Base-by-base conservation (phyloP, 64 coral and sea anemone species). In the Astreopora myriophthalma region DNA sequence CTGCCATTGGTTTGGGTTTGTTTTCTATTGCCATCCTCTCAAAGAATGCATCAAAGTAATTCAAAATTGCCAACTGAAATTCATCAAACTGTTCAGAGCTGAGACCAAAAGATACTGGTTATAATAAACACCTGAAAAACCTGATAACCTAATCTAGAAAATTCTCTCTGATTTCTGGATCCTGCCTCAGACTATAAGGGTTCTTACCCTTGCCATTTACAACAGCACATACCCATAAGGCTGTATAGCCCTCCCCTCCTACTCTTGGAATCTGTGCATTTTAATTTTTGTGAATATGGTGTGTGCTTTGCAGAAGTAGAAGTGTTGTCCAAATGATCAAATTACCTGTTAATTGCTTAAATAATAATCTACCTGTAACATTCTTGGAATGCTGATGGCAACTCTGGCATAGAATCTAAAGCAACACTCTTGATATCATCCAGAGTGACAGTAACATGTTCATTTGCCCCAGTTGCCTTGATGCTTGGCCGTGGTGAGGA, bases 1-100 rank as follows among this genome's bases (percentile, higher is more conserved):
- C 94, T n/a, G 96, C 93, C 96, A 98, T 98, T 42, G 96, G 93
- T 88, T 98, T 98, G 23, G 96, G 96, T 69, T 98, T 98, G 38
- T 98, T 95, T 87, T 98, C 96, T 27, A 98, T 80, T 2, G 90
- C 86, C 73, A 95, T 94, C 63, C 88, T 98, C 67, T 93, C 90
- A 87, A 98, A 95, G 34, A 98, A 98, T 16, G 96, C 93, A 92
- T 98, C 87, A 90, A 98, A 98, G 52, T 98, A 98, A 70, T 98
- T 98, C 66, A 98, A 86, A 62, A 92, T 88, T 29, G 96, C 90
- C 36, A 95, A 76, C 20, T 93, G 94, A 73, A 92, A 98, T 44
- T 98, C 96, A 90, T 98, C 96, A 90, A 98, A 92, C 80, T 95
- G 96, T 39, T 87, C 81, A 64, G 96, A 92, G 74, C 96, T 98